A percentile compares a stretch with the other conserved stretches of the same genome.
Evolutionary conservation across 2,113 vertebrate genomes (phyloP).

Genomic region (Regulus satrapa): DNA sequence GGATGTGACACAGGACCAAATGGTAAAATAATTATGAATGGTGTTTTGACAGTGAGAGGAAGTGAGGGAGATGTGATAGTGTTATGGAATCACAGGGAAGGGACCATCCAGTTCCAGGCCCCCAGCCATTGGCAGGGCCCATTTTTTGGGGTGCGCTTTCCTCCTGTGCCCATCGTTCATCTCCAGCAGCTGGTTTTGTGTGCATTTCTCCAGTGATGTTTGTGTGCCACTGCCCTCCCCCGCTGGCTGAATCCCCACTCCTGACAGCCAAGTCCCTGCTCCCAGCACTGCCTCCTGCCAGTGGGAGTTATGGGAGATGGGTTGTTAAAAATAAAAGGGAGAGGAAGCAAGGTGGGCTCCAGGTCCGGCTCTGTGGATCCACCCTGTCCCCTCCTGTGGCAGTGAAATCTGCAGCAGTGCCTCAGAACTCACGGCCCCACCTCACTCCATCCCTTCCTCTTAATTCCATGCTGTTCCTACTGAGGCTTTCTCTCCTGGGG

Average conservation of each 20-base stretch:
- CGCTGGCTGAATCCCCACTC: not conserved
- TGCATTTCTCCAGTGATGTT: not conserved
- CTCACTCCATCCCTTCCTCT: not conserved
- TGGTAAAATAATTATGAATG: not conserved
- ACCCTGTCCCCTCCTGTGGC: not conserved
- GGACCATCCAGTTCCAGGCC: too few species aligned
- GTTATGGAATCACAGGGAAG: not conserved
- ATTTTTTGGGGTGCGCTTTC: not conserved
- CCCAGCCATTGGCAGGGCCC: not conserved
- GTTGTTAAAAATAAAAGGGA: not conserved
- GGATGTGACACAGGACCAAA: not conserved
- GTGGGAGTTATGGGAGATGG: not conserved
- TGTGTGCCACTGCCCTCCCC: accelerated
- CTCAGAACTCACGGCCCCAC: not conserved
- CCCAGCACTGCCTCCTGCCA: not conserved
- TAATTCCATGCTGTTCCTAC: not conserved
- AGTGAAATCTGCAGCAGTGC: not conserved
- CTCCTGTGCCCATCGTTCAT: accelerated
- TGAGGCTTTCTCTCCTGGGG: not conserved
- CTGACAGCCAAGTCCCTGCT: not conserved
- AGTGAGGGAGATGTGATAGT: not conserved
- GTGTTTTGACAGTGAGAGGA: not conserved
- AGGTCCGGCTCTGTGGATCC: not conserved
- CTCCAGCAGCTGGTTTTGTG: not conserved
- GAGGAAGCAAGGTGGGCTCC: not conserved